Evolutionary conservation across 2,797 vertebrate species (phyloP), one percentile per base, ranked within the genome.

Genomic region (Darevskia mixta): DNA sequence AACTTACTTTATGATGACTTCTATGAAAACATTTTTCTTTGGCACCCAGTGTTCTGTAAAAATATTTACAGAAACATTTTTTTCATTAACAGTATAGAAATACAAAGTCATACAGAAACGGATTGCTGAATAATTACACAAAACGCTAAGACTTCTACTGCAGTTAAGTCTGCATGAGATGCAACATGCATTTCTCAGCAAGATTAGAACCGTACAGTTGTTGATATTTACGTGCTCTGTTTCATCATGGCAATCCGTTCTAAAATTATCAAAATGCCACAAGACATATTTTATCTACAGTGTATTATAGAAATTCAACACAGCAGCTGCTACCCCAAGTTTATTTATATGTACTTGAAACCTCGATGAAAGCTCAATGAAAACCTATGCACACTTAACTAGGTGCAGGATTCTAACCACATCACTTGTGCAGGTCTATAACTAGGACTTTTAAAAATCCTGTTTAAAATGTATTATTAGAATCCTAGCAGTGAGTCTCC

Each of bases 381-480:
- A 55, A 55, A 77, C 61, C 72, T 83, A 17, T 49, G 43, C 23
- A 67, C 61, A 23, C 83, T 71, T 79, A 41, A 32, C 6, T 80
- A 61, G 43, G 10, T 41, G 17, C 6, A 76, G 25, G 25, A 71
- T 23, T 81, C n/a, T 66, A 76, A 9, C 79, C 15, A 11, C 86
- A 45, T 25, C 78, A 88, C 82, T 89, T 67, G 32, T 64, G 55
- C 1, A 61, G 83, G 72, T 67, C 86, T 83, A 66, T 71, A 89
- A 84, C 18, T 35, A 87, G 79, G 0, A 0, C 15, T 55, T 35
- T 83, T 32, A 66, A 64, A 64, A 55, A 67, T 78, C 86, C 64
- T 82, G 88, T 79, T 88, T 87, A 90, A 92, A 94, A 91, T 86
- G 91, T 80, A 90, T 79, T 88, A 64, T 87, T 90, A 87, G 35